Evolutionary conservation across 2,797 vertebrate species (phyloP).

Genomic region (Malurus splendens): DNA sequence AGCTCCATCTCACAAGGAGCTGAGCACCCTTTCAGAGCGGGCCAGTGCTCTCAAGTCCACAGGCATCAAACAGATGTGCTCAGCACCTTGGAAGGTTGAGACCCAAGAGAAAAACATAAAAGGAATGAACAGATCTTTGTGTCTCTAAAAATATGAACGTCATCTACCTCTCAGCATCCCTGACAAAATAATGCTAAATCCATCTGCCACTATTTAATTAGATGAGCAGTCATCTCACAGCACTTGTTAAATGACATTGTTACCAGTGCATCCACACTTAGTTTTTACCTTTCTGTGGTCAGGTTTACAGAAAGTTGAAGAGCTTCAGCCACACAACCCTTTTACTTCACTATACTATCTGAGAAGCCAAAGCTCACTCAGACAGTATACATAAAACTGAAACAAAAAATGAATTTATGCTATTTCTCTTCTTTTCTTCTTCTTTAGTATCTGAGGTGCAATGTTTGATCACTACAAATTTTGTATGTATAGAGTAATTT

Average conservation of each 20-base stretch:
- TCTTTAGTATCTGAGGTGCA: neutral
- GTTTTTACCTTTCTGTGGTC: constrained; percentile 14
- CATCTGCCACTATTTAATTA: constrained; percentile 39
- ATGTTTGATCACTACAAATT: neutral
- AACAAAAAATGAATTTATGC: neutral
- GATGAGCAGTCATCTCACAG: neutral
- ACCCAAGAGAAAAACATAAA: constrained; percentile 23
- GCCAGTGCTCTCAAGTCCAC: neutral
- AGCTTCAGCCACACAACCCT: constrained; percentile 34
- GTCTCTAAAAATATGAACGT: neutral
- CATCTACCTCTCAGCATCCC: constrained; percentile 49
- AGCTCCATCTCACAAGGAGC: constrained; percentile 6
- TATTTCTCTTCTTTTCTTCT: constrained; percentile 22
- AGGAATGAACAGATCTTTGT: constrained; percentile 13
- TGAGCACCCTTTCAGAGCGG: neutral
- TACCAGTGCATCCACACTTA: neutral
- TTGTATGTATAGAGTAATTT: neutral
- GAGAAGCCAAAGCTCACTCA: constrained; percentile 32
- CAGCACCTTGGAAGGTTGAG: constrained; percentile 43
- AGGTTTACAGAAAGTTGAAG: constrained; percentile 11
- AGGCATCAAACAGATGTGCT: neutral
- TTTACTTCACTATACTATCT: constrained; percentile 25
- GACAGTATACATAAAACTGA: constrained; percentile 8
- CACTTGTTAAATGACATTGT: neutral
- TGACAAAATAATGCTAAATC: constrained; percentile 24